Conservation (phyloP, 2,888 invertebrate genomes). For the Sinhomidia bicolor region DNA sequence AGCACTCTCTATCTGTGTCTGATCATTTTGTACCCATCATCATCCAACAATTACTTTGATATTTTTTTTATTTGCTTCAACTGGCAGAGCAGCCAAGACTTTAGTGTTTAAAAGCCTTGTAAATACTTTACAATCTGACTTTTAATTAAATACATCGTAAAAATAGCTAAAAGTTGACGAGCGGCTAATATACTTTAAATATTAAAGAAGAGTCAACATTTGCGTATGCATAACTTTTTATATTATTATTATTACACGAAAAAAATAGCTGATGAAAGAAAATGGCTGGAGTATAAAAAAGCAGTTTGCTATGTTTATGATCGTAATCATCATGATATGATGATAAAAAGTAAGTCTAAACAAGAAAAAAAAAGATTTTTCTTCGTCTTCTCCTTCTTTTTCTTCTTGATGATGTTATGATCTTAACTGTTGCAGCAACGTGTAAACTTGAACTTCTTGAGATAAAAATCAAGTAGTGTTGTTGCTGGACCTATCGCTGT, state of each 20-base stretch:
- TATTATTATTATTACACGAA: background rate
- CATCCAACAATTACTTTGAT: background rate
- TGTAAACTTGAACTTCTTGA: conserved; percentile 19
- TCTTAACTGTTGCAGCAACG: conserved; percentile 22
- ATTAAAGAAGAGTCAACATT: conserved; percentile 15
- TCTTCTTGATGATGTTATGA: conserved; percentile 24
- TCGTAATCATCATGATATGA: conserved; percentile 34
- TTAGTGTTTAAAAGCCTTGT: background rate
- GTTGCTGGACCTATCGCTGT: conserved; percentile 59
- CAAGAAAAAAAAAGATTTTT: background rate
- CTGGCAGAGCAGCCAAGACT: no score
- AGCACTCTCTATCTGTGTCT: background rate
- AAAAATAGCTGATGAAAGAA: conserved; percentile 33
- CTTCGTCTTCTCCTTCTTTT: no score
- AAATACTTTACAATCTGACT: background rate
- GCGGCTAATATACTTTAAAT: background rate
- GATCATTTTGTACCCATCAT: background rate
- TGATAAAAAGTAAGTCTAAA: conserved; percentile 20
- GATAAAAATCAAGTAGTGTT: conserved; percentile 56
- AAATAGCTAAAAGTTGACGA: background rate
- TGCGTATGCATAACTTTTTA: background rate
- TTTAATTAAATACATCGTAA: background rate
- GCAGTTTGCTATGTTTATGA: conserved; percentile 20
- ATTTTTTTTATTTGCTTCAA: no score
- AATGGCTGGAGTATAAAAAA: background rate